A percentile compares a stretch with the other conserved stretches of the same genome.
Evolutionary conservation across 1,140 invertebrate species (phyloP).

Genomic region (Lepidostoma basale): DNA sequence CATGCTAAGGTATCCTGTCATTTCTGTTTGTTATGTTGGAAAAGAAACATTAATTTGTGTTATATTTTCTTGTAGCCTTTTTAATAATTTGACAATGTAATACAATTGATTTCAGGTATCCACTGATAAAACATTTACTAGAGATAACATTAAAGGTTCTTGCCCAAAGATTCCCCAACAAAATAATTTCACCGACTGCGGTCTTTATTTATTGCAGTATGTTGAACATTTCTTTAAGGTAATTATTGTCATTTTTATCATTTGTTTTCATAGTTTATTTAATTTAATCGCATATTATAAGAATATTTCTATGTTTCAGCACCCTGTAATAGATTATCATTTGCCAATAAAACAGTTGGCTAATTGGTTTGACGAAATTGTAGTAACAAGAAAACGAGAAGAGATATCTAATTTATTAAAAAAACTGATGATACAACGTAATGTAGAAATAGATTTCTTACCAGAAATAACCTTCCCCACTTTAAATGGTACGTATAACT

Average conservation of each 20-base stretch:
- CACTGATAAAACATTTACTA: slow-evolving; percentile 70
- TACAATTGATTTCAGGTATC: slow-evolving; percentile 52
- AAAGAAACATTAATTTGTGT: background rate
- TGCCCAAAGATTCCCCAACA: slow-evolving; percentile 93
- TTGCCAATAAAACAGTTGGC: slow-evolving; percentile 77
- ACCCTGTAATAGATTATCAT: slow-evolving; percentile 74
- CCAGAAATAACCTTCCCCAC: slow-evolving; percentile 72
- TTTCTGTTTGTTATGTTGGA: background rate
- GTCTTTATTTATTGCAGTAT: slow-evolving; percentile 93
- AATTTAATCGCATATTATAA: background rate
- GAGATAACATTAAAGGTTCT: slow-evolving; percentile 81
- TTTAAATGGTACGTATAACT: slow-evolving; percentile 61
- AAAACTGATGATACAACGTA: slow-evolving; percentile 68
- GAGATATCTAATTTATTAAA: slow-evolving; percentile 78
- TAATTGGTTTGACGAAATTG: slow-evolving; percentile 80
- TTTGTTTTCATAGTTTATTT: background rate
- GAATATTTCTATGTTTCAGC: slow-evolving; percentile 58
- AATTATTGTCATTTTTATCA: slow-evolving; percentile 42
- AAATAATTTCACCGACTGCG: slow-evolving; percentile 96
- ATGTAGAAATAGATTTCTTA: slow-evolving; percentile 62
- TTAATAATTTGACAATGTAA: slow-evolving; percentile 3
- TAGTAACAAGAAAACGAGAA: slow-evolving; percentile 78
- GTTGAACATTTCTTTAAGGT: slow-evolving; percentile 93
- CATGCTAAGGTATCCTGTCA: slow-evolving; percentile 75
- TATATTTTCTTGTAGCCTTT: background rate